Evolutionary conservation across 2,797 vertebrate species (phyloP).

Genomic region (Morus bassanus): DNA sequence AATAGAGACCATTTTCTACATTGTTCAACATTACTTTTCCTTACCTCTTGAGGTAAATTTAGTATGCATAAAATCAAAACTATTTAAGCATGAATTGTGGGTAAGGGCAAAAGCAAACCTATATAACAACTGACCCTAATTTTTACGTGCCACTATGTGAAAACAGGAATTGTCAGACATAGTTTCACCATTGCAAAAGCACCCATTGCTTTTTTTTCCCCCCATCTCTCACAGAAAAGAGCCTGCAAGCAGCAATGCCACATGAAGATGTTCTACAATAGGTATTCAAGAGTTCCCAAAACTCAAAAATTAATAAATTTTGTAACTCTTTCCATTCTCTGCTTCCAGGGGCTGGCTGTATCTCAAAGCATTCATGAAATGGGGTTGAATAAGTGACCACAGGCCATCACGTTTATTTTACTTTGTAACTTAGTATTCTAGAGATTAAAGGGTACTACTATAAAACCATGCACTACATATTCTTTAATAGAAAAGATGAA

Average conservation of each 20-base stretch:
- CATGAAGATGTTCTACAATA: background rate
- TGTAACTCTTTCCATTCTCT: background rate
- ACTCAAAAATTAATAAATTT: background rate
- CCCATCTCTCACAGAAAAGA: background rate
- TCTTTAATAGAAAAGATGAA: background rate
- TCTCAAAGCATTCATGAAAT: background rate
- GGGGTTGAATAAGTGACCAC: background rate
- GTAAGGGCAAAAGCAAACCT: background rate
- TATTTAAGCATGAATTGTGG: background rate
- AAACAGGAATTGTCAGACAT: background rate
- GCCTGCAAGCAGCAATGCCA: background rate
- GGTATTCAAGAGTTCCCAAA: background rate
- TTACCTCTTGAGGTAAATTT: background rate
- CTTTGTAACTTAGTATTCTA: background rate
- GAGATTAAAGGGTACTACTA: background rate
- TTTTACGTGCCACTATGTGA: background rate
- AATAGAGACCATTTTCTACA: background rate
- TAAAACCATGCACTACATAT: background rate
- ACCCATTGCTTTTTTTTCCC: background rate
- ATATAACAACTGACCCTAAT: background rate
- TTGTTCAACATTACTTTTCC: background rate
- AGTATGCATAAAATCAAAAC: background rate
- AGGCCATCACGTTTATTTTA: background rate
- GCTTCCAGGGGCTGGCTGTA: background rate
- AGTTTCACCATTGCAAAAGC: background rate